Evolutionary conservation across 2,113 vertebrate genomes (phyloP).

Genomic region (Rutilus rutilus): DNA sequence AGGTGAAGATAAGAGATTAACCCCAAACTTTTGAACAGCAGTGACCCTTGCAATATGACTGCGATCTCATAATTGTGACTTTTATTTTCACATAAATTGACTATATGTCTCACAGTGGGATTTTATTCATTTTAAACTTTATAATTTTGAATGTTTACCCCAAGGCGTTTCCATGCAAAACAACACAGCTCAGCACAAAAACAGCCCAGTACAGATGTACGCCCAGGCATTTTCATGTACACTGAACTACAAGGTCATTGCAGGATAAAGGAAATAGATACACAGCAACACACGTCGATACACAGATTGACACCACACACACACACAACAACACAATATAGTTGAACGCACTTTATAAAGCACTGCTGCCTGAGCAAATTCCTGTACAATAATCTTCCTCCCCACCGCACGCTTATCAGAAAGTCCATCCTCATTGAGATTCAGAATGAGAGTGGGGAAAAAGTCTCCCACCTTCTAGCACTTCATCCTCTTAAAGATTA

Average conservation of each 20-base stretch:
- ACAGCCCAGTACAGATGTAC: neutral
- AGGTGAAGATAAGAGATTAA: neutral
- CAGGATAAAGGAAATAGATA: neutral
- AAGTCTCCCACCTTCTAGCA: slow-evolving; percentile 39
- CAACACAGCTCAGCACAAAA: neutral
- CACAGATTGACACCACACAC: neutral
- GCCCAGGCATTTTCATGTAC: too few species aligned
- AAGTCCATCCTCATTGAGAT: slow-evolving; percentile 46
- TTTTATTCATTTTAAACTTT: neutral
- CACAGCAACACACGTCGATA: neutral
- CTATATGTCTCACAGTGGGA: neutral
- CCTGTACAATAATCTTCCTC: slow-evolving; percentile 38
- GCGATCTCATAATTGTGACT: neutral
- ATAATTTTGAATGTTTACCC: neutral
- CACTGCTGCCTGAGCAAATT: neutral
- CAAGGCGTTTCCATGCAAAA: neutral
- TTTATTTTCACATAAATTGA: neutral
- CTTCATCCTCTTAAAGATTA: slow-evolving; percentile 63
- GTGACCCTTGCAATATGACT: neutral
- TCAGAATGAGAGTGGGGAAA: slow-evolving; percentile 23
- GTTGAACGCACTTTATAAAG: neutral
- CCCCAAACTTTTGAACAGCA: neutral
- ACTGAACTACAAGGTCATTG: neutral
- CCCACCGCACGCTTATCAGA: slow-evolving; percentile 5
- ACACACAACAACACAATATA: neutral